Conservation (phyloP, 2,888 invertebrate genomes). For the Julus scanicus region DNA sequence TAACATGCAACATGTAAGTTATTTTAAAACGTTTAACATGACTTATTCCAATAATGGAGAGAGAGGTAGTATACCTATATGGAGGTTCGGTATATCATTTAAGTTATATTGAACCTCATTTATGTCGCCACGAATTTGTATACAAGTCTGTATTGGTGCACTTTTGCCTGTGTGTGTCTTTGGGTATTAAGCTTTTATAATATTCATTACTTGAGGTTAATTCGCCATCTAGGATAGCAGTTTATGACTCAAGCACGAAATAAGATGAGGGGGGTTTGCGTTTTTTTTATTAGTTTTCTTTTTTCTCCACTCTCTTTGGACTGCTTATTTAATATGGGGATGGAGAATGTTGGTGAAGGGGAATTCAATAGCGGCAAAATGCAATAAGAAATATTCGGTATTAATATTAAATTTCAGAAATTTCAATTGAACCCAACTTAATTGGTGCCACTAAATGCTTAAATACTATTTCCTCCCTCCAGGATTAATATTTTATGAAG, state of each 20-base stretch:
- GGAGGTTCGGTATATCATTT: neutral
- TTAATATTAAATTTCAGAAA: conserved; percentile 44
- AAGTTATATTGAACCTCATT: conserved; percentile 51
- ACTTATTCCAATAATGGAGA: too few species aligned
- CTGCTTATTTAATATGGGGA: neutral
- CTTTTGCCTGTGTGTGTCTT: neutral
- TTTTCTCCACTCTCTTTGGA: neutral
- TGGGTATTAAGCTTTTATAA: conserved; percentile 39
- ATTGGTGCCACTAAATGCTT: conserved; percentile 34
- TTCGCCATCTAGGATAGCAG: conserved; percentile 36
- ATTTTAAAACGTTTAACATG: too few species aligned
- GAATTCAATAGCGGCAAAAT: conserved; percentile 38
- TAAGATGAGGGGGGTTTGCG: conserved; percentile 14
- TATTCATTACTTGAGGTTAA: conserved; percentile 40
- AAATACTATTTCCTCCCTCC: conserved; percentile 1
- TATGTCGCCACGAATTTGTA: neutral
- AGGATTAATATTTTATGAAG: conserved; percentile 43
- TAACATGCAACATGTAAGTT: too few species aligned
- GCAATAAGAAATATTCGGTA: conserved; percentile 47
- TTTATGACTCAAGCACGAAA: conserved; percentile 40
- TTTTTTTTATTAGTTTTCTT: conserved; percentile 34
- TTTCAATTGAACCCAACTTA: conserved; percentile 39
- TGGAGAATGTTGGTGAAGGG: neutral
- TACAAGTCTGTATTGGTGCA: neutral
- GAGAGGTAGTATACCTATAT: too few species aligned